Percentiles rank a stretch among this genome's conserved stretches.
Evolutionary conservation across 2,888 invertebrate species (phyloP).

Genomic region (Leucophenga maculata): DNA sequence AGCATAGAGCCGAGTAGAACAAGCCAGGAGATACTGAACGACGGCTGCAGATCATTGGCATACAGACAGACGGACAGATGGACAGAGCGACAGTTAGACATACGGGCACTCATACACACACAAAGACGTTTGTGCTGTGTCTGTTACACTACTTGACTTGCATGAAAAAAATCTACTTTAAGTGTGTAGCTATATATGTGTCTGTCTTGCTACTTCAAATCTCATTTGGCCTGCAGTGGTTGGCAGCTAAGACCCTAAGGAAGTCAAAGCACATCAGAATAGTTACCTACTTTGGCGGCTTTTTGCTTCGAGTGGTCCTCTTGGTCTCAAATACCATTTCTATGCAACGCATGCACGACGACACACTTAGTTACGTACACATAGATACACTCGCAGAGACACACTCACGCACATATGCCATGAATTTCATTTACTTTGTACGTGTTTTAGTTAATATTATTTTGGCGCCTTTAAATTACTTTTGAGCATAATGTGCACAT

Average conservation of each 20-base stretch:
- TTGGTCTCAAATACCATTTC: conserved; percentile 49
- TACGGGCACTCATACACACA: not conserved
- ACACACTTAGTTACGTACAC: conserved; percentile 39
- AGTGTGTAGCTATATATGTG: conserved; percentile 19
- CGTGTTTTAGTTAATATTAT: conserved; percentile 63
- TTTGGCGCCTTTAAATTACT: conserved; percentile 60
- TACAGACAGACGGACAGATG: not conserved
- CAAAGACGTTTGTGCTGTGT: conserved; percentile 27
- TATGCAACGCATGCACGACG: conserved; percentile 55
- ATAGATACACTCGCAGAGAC: conserved; percentile 26
- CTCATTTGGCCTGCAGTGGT: conserved; percentile 62
- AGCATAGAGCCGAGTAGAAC: conserved; percentile 26
- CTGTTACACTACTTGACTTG: not conserved
- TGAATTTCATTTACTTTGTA: conserved; percentile 61
- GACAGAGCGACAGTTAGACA: not conserved
- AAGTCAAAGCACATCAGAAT: conserved; percentile 38
- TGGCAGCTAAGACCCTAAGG: conserved; percentile 34
- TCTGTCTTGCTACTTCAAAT: conserved; percentile 51
- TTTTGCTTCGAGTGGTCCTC: not conserved
- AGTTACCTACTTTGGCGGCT: conserved; percentile 29
- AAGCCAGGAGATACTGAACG: not conserved
- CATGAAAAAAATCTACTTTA: not conserved
- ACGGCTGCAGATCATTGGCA: conserved; percentile 16
- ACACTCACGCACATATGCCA: conserved; percentile 61
- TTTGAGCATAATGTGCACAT: conserved; percentile 51